Percentiles rank a stretch among this genome's conserved stretches.
phyloP scores from a whole-genome alignment of 2,888 invertebrate genomes.

The Microchrysa polita region DNA sequence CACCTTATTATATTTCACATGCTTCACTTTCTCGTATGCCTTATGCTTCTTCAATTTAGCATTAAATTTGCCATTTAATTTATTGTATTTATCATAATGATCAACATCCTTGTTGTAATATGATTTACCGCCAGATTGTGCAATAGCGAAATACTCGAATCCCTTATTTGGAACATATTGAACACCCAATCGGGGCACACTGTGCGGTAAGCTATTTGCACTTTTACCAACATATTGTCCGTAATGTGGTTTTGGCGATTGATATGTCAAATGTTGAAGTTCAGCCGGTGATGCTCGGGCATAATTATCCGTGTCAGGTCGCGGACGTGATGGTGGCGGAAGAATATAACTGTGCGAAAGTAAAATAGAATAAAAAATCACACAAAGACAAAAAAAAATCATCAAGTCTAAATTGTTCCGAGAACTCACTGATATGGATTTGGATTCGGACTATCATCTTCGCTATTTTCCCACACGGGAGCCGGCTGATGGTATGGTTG shows the following conservation, averaged over 20 bases:
- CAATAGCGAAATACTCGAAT: slow-evolving; percentile 60
- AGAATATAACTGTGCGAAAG: slow-evolving; percentile 58
- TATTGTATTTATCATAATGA: slow-evolving; percentile 55
- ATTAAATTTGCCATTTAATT: slow-evolving; percentile 63
- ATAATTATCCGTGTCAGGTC: slow-evolving; percentile 55
- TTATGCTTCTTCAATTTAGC: slow-evolving; percentile 63
- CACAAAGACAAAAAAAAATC: slow-evolving; percentile 13
- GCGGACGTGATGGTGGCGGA: slow-evolving; percentile 63
- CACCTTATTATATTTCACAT: slow-evolving; percentile 61
- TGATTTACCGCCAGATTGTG: slow-evolving; percentile 51
- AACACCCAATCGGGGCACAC: slow-evolving; percentile 58
- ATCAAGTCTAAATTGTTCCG: background rate
- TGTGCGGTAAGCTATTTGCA: slow-evolving; percentile 48
- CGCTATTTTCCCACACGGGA: slow-evolving; percentile 71
- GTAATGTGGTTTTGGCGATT: slow-evolving; percentile 56
- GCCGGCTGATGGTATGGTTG: slow-evolving; percentile 69
- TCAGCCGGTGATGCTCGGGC: slow-evolving; percentile 49
- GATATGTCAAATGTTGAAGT: slow-evolving; percentile 45
- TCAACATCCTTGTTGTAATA: slow-evolving; percentile 51
- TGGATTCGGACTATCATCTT: slow-evolving; percentile 70
- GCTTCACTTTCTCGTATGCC: slow-evolving; percentile 62
- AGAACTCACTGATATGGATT: slow-evolving; percentile 68
- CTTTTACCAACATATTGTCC: slow-evolving; percentile 55
- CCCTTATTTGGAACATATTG: slow-evolving; percentile 63
- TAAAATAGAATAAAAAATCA: slow-evolving; percentile 31